phyloP scores from a whole-genome alignment of 2,797 vertebrate species.

The Brachyrhaphis roseni region DNA sequence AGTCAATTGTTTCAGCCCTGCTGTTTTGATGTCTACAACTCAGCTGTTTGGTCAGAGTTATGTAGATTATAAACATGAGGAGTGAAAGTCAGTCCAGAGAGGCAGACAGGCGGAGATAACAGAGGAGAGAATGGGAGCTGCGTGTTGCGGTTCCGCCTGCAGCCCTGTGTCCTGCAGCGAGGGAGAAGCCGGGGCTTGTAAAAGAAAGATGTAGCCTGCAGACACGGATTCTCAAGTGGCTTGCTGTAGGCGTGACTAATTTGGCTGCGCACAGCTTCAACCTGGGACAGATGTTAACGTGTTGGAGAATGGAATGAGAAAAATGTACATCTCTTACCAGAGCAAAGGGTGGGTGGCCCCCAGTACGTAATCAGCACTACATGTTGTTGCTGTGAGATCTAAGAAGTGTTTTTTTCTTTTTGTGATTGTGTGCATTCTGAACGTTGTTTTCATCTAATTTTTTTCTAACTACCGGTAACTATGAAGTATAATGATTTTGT shows the following conservation, averaged over 20 bases:
- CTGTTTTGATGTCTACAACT: not conserved
- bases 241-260: constrained; percentile 60
- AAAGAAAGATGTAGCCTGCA: constrained; percentile 56
- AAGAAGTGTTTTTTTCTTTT: constrained; percentile 7
- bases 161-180: constrained; percentile 47
- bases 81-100: not conserved
- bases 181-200: constrained; percentile 41
- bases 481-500: not conserved
- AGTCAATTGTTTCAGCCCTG: too few species aligned
- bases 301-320: constrained; percentile 81
- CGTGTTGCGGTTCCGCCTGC: constrained; percentile 25
- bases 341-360: constrained; percentile 67
- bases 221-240: constrained; percentile 59
- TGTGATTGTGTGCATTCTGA: not conserved
- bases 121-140: constrained; percentile 8
- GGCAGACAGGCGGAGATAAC: not conserved
- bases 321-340: constrained; percentile 77
- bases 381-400: constrained; percentile 52
- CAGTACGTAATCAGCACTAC: constrained; percentile 13
- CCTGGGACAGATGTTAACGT: constrained; percentile 82
- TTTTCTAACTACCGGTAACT: not conserved
- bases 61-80: not conserved
- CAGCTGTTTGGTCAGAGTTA: not conserved
- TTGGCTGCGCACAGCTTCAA: constrained; percentile 54
- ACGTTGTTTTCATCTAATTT: not conserved